A percentile compares a stretch with the other conserved stretches of the same genome.
Conservation (phyloP, 1,140 invertebrate species). For the Halictus rubicundus region DNA sequence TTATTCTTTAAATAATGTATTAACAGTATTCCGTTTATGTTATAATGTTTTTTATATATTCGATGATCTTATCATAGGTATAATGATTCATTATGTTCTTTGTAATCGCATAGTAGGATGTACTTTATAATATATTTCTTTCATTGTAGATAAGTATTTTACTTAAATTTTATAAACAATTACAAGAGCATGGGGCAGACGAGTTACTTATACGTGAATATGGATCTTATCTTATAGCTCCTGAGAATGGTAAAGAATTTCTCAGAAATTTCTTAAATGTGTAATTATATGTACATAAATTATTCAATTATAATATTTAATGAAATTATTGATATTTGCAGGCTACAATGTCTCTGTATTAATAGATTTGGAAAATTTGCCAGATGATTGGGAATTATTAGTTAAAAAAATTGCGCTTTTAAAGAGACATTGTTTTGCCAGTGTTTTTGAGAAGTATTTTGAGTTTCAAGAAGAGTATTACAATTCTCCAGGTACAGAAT, state of each 20-base stretch:
- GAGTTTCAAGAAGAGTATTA: constrained; percentile 99
- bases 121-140: background rate
- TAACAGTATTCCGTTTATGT: background rate
- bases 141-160: constrained; percentile 94
- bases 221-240: constrained; percentile 88
- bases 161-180: constrained; percentile 98
- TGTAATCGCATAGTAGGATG: background rate
- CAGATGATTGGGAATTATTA: constrained; percentile 92
- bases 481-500: constrained; percentile 95
- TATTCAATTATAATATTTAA: constrained; percentile 1
- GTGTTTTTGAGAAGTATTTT: constrained; percentile 99
- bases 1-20: background rate
- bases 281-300: background rate
- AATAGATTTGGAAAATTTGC: constrained; percentile 96
- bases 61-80: background rate
- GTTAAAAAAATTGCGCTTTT: constrained; percentile 96
- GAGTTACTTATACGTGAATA: constrained; percentile 97
- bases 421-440: constrained; percentile 99
- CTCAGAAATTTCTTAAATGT: constrained; percentile 13
- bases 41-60: background rate
- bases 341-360: constrained; percentile 97
- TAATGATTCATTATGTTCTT: background rate
- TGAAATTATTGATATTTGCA: constrained; percentile 66
- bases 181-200: constrained; percentile 98
- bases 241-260: constrained; percentile 89